Conservation (phyloP, 2,113 vertebrate species). For the Ranitomeya variabilis region DNA sequence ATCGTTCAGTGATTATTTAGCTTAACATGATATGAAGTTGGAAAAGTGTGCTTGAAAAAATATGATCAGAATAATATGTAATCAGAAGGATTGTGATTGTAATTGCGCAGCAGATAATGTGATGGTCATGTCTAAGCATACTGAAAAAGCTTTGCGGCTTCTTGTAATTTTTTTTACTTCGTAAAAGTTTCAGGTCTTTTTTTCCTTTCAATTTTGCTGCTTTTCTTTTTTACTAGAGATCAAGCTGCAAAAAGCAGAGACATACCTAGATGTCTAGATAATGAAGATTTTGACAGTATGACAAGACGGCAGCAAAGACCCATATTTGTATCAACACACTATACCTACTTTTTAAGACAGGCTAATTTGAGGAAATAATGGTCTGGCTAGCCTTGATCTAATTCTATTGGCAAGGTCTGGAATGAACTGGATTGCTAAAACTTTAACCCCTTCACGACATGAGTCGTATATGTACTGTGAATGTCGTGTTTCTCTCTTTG, state of each 20-base stretch:
- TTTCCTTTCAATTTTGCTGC: background rate
- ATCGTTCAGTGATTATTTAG: background rate
- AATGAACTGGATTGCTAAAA: background rate
- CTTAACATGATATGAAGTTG: background rate
- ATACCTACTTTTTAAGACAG: background rate
- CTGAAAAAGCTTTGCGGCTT: background rate
- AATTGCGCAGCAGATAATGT: background rate
- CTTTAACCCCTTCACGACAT: too few species aligned
- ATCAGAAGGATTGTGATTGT: background rate
- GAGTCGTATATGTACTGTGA: too few species aligned
- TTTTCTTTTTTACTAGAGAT: background rate
- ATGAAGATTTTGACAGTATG: constrained; percentile 5
- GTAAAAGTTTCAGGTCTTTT: background rate
- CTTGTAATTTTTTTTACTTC: background rate
- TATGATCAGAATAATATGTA: background rate
- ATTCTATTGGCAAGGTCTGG: background rate
- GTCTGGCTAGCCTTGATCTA: background rate
- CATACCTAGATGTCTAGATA: constrained; percentile 6
- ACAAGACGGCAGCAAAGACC: background rate
- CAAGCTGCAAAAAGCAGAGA: background rate
- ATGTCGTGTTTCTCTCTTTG: too few species aligned
- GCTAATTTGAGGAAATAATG: background rate
- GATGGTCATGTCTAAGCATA: background rate
- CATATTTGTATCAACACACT: constrained; percentile 1
- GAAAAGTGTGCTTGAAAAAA: constrained; percentile 3